Conservation (phyloP, 2,113 vertebrate genomes). For the Nerophis lumbriciformis region DNA sequence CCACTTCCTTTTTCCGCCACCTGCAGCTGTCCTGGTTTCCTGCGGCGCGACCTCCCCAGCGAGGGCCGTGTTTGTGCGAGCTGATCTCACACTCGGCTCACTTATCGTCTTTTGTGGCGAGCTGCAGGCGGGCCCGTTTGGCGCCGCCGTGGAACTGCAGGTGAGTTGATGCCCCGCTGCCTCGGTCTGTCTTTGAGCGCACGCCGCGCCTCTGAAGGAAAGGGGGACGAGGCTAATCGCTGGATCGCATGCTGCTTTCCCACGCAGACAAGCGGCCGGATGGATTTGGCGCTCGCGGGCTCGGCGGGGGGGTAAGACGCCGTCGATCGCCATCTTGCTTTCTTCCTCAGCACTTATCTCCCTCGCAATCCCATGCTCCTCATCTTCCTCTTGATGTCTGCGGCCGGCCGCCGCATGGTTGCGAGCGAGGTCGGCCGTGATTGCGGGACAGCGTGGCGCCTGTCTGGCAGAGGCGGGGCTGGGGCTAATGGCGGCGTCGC, state of each 20-base stretch:
- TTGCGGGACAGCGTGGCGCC: slow-evolving; percentile 51
- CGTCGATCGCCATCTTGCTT: slow-evolving; percentile 37
- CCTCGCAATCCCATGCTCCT: slow-evolving; percentile 28
- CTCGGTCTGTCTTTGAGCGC: slow-evolving; percentile 45
- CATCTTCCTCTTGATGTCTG: slow-evolving; percentile 17
- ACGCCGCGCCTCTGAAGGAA: slow-evolving; percentile 30
- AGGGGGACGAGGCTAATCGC: slow-evolving; percentile 49
- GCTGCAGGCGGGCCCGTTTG: slow-evolving; percentile 5
- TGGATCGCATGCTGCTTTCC: slow-evolving; percentile 34
- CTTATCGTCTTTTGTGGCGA: slow-evolving; percentile 19
- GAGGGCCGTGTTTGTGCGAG: slow-evolving; percentile 1
- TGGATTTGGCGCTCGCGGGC: slow-evolving; percentile 20
- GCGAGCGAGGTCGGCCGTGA: slow-evolving; percentile 35
- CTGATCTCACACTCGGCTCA: slow-evolving; percentile 7
- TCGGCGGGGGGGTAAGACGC: slow-evolving; percentile 23
- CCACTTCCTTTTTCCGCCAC: slow-evolving; percentile 29
- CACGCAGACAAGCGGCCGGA: slow-evolving; percentile 18
- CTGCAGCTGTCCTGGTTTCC: neutral
- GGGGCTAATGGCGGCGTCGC: slow-evolving; percentile 56
- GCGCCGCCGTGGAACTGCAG: slow-evolving; percentile 4
- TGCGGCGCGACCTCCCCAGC: neutral
- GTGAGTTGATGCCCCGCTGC: slow-evolving; percentile 31
- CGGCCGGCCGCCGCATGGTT: slow-evolving; percentile 17
- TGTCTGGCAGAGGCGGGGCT: slow-evolving; percentile 35
- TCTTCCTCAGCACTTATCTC: slow-evolving; percentile 34